These are phyloP conservation scores for Sciaenops ocellatus DNA, from an alignment of 2,797 vertebrate species.

Conservation along the genomic window DNA sequence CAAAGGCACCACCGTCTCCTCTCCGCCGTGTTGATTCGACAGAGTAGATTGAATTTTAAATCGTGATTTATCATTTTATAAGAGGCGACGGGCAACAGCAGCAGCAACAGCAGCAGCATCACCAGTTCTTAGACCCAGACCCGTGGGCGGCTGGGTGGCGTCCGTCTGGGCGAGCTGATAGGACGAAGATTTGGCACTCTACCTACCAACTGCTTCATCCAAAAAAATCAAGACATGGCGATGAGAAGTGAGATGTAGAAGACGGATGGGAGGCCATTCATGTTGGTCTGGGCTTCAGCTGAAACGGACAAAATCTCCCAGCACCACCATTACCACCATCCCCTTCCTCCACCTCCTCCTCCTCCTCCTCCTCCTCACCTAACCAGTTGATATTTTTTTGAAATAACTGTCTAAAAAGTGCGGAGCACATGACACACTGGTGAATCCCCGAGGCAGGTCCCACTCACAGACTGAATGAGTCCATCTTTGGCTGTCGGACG, in stretches of 20 bases:
- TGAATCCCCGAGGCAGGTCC: constrained; percentile 61
- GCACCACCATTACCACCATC: constrained; percentile 17
- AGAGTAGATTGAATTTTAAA: constrained; percentile 41
- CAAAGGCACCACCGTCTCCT: constrained; percentile 33
- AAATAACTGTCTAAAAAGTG: constrained; percentile 67
- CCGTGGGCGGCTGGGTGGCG: constrained; percentile 81
- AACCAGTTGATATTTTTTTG: constrained; percentile 70
- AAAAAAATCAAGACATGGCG: constrained; percentile 61
- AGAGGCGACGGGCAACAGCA: constrained; percentile 36
- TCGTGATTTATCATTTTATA: constrained; percentile 39
- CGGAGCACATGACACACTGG: constrained; percentile 60
- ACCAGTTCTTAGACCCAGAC: constrained; percentile 70
- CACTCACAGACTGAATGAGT: constrained; percentile 75
- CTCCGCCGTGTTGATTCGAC: constrained; percentile 42
- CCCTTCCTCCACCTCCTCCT: constrained; percentile 6
- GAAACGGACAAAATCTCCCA: constrained; percentile 42
- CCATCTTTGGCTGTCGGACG: constrained; percentile 65
- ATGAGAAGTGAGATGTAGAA: constrained; percentile 67
- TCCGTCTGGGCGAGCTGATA: constrained; percentile 74
- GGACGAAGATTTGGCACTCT: constrained; percentile 58
- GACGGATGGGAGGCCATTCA: constrained; percentile 61
- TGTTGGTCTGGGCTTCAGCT: constrained; percentile 57
- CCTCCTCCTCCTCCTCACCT: constrained; percentile 34
- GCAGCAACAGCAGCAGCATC: constrained; percentile 38
- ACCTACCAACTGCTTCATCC: constrained; percentile 56